Evolutionary conservation across 1,140 invertebrate genomes (phyloP), one percentile per base, ranked within the genome.

Genomic region (Drosophila busckii): DNA sequence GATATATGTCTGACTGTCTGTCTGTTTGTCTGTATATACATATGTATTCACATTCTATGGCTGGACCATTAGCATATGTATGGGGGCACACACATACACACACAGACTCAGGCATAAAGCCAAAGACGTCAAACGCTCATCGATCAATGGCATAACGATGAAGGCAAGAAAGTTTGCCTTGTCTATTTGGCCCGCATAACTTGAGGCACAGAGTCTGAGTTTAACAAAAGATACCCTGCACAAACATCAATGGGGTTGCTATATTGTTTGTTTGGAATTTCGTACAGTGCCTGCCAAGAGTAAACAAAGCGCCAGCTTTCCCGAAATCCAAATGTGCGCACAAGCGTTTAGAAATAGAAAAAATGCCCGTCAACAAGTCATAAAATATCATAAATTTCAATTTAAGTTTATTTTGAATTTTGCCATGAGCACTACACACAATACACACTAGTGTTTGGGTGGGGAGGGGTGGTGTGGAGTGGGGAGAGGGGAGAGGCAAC

Each of bases 321-420:
- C 25, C 28, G 31, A n/a, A 42, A 59, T 52, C 29, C 12, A 55
- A 41, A 40, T 26, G 22, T 26, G 42, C 49, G 15, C 34, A 40
- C 7, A 29, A 40, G 31, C 20, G 19, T 20, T 42, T 22, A 56
- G 37, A 58, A 9, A 49, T 10, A 28, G 32, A 54, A 59, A 44
- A 44, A 60, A 61, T 40, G 50, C 76, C 70, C 65, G 55, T 76
- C 76, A 82, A 75, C 75, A 82, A 80, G 65, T 83, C 76, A 82
- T 82, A 83, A 75, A 82, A 78, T 82, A 80, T 82, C 75, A 82
- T 82, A 82, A 82, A 82, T 82, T 83, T 82, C 69, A 82, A 82
- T 82, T 82, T 62, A 82, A 83, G 76, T 82, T 82, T 82, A 82
- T 73, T 80, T 80, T 68, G 50, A 56, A 53, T 54, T 61, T 70